Evolutionary conservation across 2,888 invertebrate species (phyloP).

Genomic region (Corythucha ciliata): DNA sequence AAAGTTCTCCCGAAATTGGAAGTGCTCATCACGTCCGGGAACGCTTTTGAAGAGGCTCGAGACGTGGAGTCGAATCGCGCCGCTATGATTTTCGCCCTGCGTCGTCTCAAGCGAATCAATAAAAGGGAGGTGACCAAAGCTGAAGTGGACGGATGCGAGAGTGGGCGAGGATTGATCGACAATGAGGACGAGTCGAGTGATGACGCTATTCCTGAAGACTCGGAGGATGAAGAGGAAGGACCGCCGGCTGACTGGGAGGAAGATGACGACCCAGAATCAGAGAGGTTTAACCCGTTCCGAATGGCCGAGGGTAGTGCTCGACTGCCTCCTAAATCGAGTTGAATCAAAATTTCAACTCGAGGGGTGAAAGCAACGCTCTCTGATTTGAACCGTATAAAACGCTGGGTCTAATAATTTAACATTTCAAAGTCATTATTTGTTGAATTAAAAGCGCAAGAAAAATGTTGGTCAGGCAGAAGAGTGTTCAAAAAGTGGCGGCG

Average conservation of each 20-base stretch:
- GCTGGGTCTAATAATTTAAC: no score
- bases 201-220: constrained; percentile 16
- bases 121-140: constrained; percentile 3
- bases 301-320: no score
- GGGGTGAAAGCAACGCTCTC: no score
- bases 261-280: constrained; percentile 15
- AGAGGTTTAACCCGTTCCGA: constrained; percentile 6
- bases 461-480: no score
- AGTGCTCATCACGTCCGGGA: constrained; percentile 13
- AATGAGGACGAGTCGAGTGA: constrained; percentile 19
- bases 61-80: neutral
- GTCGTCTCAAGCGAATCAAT: constrained; percentile 9
- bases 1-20: constrained; percentile 7
- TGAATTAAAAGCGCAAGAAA: no score
- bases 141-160: constrained; percentile 9
- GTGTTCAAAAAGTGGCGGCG: no score
- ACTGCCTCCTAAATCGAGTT: no score
- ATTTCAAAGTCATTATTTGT: no score
- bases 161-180: constrained; percentile 8
- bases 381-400: no score
- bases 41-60: constrained; percentile 11
- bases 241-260: constrained; percentile 13
- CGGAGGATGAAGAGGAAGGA: constrained; percentile 15
- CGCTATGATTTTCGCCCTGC: constrained; percentile 1
- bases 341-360: no score